phyloP scores from a whole-genome alignment of 2,888 invertebrate genomes.

The Orthonychiurus folsomi region DNA sequence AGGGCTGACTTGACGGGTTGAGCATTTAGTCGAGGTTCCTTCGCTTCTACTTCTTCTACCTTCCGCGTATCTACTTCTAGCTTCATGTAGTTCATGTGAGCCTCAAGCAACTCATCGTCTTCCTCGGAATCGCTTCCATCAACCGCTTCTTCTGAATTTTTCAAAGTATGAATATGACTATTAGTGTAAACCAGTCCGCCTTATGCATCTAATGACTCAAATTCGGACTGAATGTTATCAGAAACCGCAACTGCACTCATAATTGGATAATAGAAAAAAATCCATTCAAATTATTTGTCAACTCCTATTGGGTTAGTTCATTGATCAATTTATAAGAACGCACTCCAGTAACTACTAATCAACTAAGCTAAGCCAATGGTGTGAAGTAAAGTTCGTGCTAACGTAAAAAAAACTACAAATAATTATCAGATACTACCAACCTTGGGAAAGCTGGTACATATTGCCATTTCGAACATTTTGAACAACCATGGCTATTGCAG shows the following conservation, averaged over 20 bases:
- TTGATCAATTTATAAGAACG: too few species aligned
- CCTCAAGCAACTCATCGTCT: constrained; percentile 46
- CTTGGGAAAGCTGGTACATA: constrained; percentile 26
- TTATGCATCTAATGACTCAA: too few species aligned
- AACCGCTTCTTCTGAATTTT: constrained; percentile 55
- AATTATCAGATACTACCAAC: constrained; percentile 11
- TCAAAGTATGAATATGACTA: constrained; percentile 4
- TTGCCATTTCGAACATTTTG: constrained; percentile 39
- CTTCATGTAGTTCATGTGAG: constrained; percentile 35
- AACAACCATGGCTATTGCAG: constrained; percentile 40
- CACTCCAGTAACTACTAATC: too few species aligned
- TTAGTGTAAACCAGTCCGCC: background rate
- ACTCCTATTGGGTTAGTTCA: too few species aligned
- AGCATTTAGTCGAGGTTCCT: constrained; percentile 83
- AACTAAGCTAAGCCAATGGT: too few species aligned
- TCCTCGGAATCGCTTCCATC: constrained; percentile 45
- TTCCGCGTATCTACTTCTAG: constrained; percentile 59
- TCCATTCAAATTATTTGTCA: too few species aligned
- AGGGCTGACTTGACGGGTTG: constrained; percentile 85
- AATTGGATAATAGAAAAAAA: too few species aligned
- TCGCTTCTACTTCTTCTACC: constrained; percentile 84
- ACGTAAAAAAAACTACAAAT: background rate
- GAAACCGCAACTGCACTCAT: too few species aligned
- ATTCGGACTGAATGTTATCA: too few species aligned
- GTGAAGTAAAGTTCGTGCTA: constrained; percentile 3